Evolutionary conservation across 2,797 vertebrate genomes (phyloP), one percentile per base, ranked within the genome.

Genomic region (Thamnophis elegans): DNA sequence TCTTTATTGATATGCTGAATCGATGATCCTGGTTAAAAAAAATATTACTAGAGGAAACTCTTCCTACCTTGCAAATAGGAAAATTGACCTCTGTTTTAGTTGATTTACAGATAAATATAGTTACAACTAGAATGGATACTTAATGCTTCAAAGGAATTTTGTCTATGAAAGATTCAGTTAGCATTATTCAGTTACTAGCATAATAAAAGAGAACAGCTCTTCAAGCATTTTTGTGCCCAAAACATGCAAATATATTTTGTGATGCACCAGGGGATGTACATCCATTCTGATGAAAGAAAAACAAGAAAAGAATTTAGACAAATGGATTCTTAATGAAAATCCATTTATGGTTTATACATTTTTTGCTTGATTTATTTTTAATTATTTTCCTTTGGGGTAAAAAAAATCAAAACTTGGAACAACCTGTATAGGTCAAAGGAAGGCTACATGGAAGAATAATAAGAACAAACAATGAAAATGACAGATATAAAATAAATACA

Each of bases 1-100:
- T n/a, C 94, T 88, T 94, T 94, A 51, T 55, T 94, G 89, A 20
- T 32, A 90, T 92, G 85, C 78, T 85, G 59, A 95, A 95, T 18
- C 82, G 28, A 93, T 73, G 88, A 94, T 59, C 28, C 14, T 93
- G 32, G 54, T 14, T 42, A 28, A 91, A 95, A 47, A 92, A 94
- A 36, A 68, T 73, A 87, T 42, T 62, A 62, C 78, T 20, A 65
- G 20, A 47, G 25, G n/a, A 55, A 87, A 85, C 14, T 25, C 20
- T 47, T 82, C 90, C 85, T 85, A 36, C 12, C 90, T 87, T 91
- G 42, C 94, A 56, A 1, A 87, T 89, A 94, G 82, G 12, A 28
- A 28, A 18, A 56, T 20, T 47, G 28, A 36, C 2, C n/a, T 87
- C 13, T 65, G 20, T 18, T 22, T 3, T n/a, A 26, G 14, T 10